Base-by-base conservation (phyloP, 2,888 invertebrate species). In the Nysson spinosus region DNA sequence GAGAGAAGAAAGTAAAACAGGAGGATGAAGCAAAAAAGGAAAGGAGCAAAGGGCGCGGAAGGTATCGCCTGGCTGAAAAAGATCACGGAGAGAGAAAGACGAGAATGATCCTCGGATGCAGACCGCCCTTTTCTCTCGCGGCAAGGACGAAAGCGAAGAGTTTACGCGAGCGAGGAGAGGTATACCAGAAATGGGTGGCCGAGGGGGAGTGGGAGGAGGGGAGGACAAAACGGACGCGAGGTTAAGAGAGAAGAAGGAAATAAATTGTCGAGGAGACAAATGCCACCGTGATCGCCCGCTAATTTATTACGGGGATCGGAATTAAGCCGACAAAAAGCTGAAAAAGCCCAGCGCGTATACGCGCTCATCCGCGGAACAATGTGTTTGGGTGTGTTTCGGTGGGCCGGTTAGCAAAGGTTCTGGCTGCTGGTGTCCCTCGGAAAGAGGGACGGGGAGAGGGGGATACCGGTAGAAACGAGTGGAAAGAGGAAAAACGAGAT, bases 221-320 rank as follows among this genome's bases (percentile, higher is more conserved):
- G 9, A 20, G 12, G 26, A 7, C 24, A 14, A 34, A 4, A 11
- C 24, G 39, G 12, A 11, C 30, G 44, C 20, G 49, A 9, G 11
- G 12, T 7, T 43, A 42, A 40, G 50, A 17, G 32, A 32, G 24
- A 56, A 51, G 70, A 64, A 71, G 74, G 72, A 79, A 77, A 83
- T 84, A 83, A 84, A 85, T 84, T 75, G 78, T 75, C 67, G 67
- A 64, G 73, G 79, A 80, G 84, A 84, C 83, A 83, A 86, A 85
- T 85, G 84, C 86, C 85, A 86, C 86, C 85, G 78, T 85, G 85
- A 85, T 85, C 84, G 86, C 58, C 79, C 67, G 79, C 83, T 85
- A 85, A 86, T 85, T 86, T 86, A 86, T 85, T 80, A 82, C 81
- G 72, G 81, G 74, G 81, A 81, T 80, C 70, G 83, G 83, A 84